Percentiles rank a stretch among this genome's conserved stretches.
Conservation (phyloP, 2,888 invertebrate species). For the Strigamia transsilvanica region DNA sequence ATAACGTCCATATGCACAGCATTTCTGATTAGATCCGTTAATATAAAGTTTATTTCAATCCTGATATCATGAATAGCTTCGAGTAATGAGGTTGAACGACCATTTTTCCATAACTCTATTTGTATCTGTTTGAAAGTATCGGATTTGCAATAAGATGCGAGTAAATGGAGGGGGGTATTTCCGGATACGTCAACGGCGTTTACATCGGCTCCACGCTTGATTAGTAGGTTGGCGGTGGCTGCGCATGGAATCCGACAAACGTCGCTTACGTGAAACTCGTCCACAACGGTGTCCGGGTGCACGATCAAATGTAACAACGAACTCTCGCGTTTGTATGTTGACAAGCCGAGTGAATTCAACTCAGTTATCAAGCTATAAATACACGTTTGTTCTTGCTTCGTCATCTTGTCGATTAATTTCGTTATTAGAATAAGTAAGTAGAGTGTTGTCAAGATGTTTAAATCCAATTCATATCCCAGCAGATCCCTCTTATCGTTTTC, state of each 20-base stretch:
- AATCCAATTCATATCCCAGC: slow-evolving; percentile 80
- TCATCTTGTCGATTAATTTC: slow-evolving; percentile 66
- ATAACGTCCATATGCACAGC: no score
- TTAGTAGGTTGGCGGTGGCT: slow-evolving; percentile 76
- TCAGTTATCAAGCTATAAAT: slow-evolving; percentile 70
- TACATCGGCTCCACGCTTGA: slow-evolving; percentile 84
- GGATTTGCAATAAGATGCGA: slow-evolving; percentile 69
- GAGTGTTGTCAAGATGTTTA: slow-evolving; percentile 85
- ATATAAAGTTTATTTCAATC: no score
- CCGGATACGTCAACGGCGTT: slow-evolving; percentile 80
- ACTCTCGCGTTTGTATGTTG: slow-evolving; percentile 75
- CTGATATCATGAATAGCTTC: no score
- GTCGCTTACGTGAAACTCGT: slow-evolving; percentile 87
- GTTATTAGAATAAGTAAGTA: slow-evolving; percentile 75
- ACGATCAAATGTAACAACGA: slow-evolving; percentile 85
- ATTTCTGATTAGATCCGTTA: no score
- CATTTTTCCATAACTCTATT: no score
- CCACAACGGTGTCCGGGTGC: slow-evolving; percentile 84
- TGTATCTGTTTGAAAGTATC: no score
- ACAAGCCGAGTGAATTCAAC: slow-evolving; percentile 71
- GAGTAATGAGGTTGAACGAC: no score
- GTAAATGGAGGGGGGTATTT: slow-evolving; percentile 81
- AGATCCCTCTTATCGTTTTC: neutral
- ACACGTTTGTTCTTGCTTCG: slow-evolving; percentile 69
- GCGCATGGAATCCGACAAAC: slow-evolving; percentile 89